Evolutionary conservation across 2,113 vertebrate genomes (phyloP), one percentile per base, ranked within the genome.

Genomic region (Hiodon tergisus): DNA sequence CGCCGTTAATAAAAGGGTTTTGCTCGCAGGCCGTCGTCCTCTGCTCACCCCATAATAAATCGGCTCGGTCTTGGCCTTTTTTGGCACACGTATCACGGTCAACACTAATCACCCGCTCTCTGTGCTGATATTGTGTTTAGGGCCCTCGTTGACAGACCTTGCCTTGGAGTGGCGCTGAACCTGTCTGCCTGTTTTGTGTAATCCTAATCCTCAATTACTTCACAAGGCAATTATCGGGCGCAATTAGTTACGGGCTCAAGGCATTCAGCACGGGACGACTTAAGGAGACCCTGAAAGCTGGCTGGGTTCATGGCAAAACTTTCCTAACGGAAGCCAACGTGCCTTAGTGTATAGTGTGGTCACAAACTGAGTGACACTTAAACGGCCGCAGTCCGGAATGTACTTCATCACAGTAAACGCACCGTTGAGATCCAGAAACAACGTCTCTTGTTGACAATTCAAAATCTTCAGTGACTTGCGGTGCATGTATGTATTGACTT

Each of bases 121-220:
- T 50, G 46, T 67, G 47, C 13, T 50, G 13, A 10, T 13, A 31
- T 31, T 31, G 31, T 31, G 31, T 31, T 31, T 31, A 31, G 31
- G 31, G 31, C 47, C 13, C 2, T 14, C 3, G 9, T 11, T 48
- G 8, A 48, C 9, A 59, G 58, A 59, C 6, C 58, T 14, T 14
- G 2, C 58, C 9, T 3, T 13, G 10, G 31, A 66, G 5, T 11
- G 58, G 6, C 31, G 50, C 8, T 11, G 65, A 59, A 59, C 14
- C 10, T 48, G 50, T 46, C 65, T 67, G 2, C 48, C 1, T 67
- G 47, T 48, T 11, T 48, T 66, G 8, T 67, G 3, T 48, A 67
- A 67, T 67, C 65, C 3, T 48, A 67, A 67, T 67, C 65, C 46
- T 67, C 11, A 67, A 48, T 67, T 67, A 50, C 47, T 67, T 47